Conservation (phyloP, 2,888 invertebrate genomes). For the Hemicrepidius hirtus region DNA sequence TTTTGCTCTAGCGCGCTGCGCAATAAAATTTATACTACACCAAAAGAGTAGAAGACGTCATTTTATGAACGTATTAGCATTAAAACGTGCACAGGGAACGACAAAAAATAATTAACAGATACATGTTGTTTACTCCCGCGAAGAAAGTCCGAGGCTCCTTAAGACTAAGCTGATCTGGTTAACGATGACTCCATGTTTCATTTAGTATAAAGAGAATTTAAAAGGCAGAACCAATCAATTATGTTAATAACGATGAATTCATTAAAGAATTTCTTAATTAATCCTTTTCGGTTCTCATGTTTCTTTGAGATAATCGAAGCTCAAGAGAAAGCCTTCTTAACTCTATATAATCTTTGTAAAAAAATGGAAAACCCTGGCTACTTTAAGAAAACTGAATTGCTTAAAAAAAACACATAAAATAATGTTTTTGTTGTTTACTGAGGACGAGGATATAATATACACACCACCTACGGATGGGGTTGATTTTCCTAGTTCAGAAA, state of each 20-base stretch:
- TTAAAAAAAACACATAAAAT: no score
- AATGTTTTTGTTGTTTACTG: no score
- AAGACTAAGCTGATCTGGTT: conserved; percentile 16
- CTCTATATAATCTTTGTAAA: background rate
- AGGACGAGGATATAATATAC: no score
- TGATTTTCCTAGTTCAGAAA: no score
- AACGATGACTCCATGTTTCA: conserved; percentile 31
- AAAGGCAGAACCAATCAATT: conserved; percentile 43
- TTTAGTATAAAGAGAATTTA: conserved; percentile 32
- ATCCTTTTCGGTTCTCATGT: conserved; percentile 3
- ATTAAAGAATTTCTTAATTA: conserved; percentile 18
- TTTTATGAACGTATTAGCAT: conserved; percentile 27
- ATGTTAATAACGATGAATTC: conserved; percentile 27
- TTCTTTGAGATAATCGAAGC: conserved; percentile 7
- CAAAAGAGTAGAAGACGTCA: conserved; percentile 18
- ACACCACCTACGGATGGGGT: no score
- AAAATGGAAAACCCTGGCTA: no score
- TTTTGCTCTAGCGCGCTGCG: conserved; percentile 10
- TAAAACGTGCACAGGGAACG: conserved; percentile 2
- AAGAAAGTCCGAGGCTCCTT: background rate
- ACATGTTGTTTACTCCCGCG: conserved; percentile 6
- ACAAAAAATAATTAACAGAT: conserved; percentile 6
- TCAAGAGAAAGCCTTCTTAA: background rate
- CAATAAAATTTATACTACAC: conserved; percentile 22
- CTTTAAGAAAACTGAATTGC: no score